Base-by-base conservation (phyloP, 2,113 vertebrate genomes). In the Myiopsitta monachus region DNA sequence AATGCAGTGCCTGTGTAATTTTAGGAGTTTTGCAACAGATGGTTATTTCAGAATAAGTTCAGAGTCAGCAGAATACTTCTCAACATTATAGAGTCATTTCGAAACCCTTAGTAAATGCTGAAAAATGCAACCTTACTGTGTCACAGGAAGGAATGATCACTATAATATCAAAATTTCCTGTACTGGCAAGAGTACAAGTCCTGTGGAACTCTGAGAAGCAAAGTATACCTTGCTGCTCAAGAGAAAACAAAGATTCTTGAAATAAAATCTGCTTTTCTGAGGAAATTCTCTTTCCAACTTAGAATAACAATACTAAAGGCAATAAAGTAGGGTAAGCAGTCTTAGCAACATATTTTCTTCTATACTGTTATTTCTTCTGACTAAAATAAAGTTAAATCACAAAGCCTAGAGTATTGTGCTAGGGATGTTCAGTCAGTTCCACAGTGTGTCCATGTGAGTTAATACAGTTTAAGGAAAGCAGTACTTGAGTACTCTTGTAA, bases 371-470 rank as follows among this genome's bases (percentile, higher is more conserved):
- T 90, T 93, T 68, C 68, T 93, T 90, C 80, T 81, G 83, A 78
- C 92, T 95, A 9, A 82, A 88, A 93, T 88, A 61, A 95, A 93
- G 76, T 81, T 43, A 81, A 93, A 95, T 94, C 61, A 94, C 72
- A 68, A 76, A 90, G 64, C 39, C 39, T 93, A 67, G 61, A 21
- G 14, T 74, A 9, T 52, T 78, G 64, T 88, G 52, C n/a, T 44
- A 17, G 61, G 61, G 83, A 28, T 86, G 46, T 78, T 95, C 90
- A 81, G 36, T 92, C 46, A 88, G 88, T 43, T 94, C 54, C 79
- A 46, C 54, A 30, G 78, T 85, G 93, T 77, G 92, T 95, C 92
- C 80, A 0, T n/a, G 85, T 49, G 64, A 92, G 85, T 88, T 86
- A 83, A 86, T 78, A 79, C 1, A 1, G 0, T 88, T 62, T 11